A percentile compares a stretch with the other conserved stretches of the same genome.
Conservation (phyloP, 2,888 invertebrate genomes). For the Platerodrilus igneus region DNA sequence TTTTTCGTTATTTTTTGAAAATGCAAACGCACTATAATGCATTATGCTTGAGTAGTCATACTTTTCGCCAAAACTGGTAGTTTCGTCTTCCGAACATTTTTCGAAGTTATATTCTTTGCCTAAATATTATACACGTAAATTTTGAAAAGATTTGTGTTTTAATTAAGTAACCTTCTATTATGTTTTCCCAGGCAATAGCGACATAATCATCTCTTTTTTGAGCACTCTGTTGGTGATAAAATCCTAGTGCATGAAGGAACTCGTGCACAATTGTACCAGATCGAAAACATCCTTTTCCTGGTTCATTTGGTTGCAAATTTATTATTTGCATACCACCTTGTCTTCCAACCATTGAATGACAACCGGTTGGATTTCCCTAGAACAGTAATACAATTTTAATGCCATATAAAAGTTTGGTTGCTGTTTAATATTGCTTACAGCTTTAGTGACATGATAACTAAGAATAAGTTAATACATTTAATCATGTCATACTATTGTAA, state of each 20-base stretch:
- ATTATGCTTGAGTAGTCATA: slow-evolving; percentile 71
- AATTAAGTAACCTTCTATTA: slow-evolving; percentile 55
- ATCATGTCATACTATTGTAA: too few relatives aligned
- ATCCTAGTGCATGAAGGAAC: slow-evolving; percentile 73
- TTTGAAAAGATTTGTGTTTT: too few relatives aligned
- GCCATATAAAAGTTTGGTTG: too few relatives aligned
- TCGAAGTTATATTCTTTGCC: too few relatives aligned
- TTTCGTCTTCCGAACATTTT: too few relatives aligned
- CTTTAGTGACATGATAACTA: too few relatives aligned
- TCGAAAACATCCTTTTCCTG: slow-evolving; percentile 52
- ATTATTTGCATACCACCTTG: slow-evolving; percentile 6
- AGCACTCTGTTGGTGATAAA: slow-evolving; percentile 79
- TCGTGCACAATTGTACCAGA: slow-evolving; percentile 71
- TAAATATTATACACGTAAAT: too few relatives aligned
- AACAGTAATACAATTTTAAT: too few relatives aligned
- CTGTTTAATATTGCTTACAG: too few relatives aligned
- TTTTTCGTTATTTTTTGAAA: slow-evolving; percentile 61
- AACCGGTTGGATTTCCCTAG: slow-evolving; percentile 19
- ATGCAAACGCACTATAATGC: slow-evolving; percentile 66
- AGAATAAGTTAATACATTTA: too few relatives aligned
- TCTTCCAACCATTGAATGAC: slow-evolving; percentile 9
- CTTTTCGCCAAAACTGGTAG: slow-evolving; percentile 61
- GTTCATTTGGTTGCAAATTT: slow-evolving; percentile 25
- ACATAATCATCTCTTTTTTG: slow-evolving; percentile 73
- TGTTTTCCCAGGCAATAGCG: slow-evolving; percentile 69